These are phyloP conservation scores for Leptura quadrifasciata DNA, from an alignment of 2,888 invertebrate genomes.

Conservation along the genomic window DNA sequence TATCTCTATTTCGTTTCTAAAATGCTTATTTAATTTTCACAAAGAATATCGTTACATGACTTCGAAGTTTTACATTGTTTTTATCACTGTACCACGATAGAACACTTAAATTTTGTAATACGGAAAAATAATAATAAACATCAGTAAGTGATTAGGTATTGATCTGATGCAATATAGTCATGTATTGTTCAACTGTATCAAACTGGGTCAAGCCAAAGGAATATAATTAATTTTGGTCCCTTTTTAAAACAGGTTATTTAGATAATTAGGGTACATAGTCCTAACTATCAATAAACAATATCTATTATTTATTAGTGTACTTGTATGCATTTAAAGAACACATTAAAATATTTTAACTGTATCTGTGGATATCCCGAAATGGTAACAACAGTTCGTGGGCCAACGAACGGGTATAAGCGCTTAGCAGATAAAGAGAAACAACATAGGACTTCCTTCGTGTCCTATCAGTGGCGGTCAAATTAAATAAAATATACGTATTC, in stretches of 20 bases:
- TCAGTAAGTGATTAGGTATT: not conserved
- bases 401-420: not conserved
- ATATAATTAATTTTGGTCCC: not conserved
- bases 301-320: not conserved
- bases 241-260: not conserved
- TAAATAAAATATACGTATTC: not conserved
- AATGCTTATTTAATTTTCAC: too few relatives aligned
- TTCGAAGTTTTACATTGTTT: too few relatives aligned
- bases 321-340: not conserved
- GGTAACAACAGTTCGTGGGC: not conserved
- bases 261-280: not conserved
- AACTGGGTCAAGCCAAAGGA: not conserved
- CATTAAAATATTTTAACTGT: not conserved
- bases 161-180: not conserved
- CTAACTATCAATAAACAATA: not conserved
- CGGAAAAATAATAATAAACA: too few relatives aligned
- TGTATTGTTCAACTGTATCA: not conserved
- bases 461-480: not conserved
- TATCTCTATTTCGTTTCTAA: too few relatives aligned
- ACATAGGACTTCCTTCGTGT: not conserved
- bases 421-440: constrained; percentile 1
- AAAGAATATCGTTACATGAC: too few relatives aligned
- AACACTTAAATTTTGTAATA: too few relatives aligned
- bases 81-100: too few relatives aligned
- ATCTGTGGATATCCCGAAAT: not conserved